These are phyloP conservation scores for Prionailurus bengalensis DNA, from an alignment of 2,113 vertebrate species.

Conservation along the genomic window DNA sequence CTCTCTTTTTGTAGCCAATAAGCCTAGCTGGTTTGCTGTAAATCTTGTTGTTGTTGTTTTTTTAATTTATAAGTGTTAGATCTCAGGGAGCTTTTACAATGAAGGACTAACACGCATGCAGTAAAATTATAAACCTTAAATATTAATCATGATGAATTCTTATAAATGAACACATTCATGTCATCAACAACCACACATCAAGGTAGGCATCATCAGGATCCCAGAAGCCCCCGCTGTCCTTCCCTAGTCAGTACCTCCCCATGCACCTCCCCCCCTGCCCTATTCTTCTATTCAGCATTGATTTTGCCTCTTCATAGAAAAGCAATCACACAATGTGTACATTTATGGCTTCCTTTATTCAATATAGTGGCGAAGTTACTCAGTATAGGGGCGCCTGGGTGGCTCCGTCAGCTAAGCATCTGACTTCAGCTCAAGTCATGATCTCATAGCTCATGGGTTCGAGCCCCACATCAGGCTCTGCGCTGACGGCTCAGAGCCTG, in stretches of 20 bases:
- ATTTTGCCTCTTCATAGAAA: background rate
- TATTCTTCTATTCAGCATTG: background rate
- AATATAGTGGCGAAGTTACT: background rate
- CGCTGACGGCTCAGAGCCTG: no score
- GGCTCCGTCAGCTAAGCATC: no score
- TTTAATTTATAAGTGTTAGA: background rate
- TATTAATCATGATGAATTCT: background rate
- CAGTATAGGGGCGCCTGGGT: no score
- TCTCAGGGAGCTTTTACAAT: background rate
- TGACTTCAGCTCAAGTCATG: no score
- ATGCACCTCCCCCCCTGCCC: no score
- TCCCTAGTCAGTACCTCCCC: background rate
- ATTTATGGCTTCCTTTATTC: background rate
- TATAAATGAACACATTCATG: background rate
- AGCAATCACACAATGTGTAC: background rate
- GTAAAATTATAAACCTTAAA: background rate
- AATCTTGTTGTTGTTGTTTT: background rate
- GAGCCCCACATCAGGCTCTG: no score
- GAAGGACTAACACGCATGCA: background rate
- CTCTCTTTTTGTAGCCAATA: background rate
- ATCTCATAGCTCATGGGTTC: no score
- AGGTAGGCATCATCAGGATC: background rate
- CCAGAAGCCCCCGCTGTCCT: fast-evolving
- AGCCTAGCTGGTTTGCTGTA: background rate
- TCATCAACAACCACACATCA: background rate